Evolutionary conservation across 2,888 invertebrate genomes (phyloP), one percentile per base, ranked within the genome.

Genomic region (Hemicrepidius hirtus): DNA sequence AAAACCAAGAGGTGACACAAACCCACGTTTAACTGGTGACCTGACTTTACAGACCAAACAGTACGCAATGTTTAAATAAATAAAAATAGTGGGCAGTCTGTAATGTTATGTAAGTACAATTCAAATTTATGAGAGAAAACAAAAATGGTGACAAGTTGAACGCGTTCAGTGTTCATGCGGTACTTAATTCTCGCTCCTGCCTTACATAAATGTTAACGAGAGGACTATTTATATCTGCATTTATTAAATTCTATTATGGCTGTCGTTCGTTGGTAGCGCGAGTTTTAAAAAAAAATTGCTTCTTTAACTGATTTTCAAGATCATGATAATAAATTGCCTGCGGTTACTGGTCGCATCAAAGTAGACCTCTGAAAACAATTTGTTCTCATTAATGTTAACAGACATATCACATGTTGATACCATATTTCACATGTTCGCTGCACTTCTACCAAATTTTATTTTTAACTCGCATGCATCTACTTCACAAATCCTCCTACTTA

Each of bases 311-410:
- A 53, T 53, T 53, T 53, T 21, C 53, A 53, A 53, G 32, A 32
- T 53, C 53, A 9, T 12, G 16, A 24, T 6, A 21, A 53, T 53
- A 28, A 53, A 53, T 53, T 28, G n/a, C 28, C n/a, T 1, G 12
- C 28, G 28, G 53, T 32, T 53, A 53, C 24, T 53, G 53, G 53
- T 16, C 53, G 28, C 20, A 12, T 35, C 59, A 59, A 59, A 59
- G 37, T 18, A 41, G 18, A 21, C 13, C 44, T 55, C 41, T 21
- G 16, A 55, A 46, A 46, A 57, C 66, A 53, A 66, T 66, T 66
- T 66, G 66, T 66, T 55, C 66, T 66, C 40, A 66, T 66, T 64
- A 71, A 57, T 71, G 71, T 66, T 59, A 65, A 66, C 71, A 71
- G 65, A 66, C 65, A 35, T 59, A 71, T 59, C 37, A 66, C 64